These are phyloP conservation scores for Myotis daubentonii DNA, from an alignment of 2,797 vertebrate species.

Conservation along the genomic window DNA sequence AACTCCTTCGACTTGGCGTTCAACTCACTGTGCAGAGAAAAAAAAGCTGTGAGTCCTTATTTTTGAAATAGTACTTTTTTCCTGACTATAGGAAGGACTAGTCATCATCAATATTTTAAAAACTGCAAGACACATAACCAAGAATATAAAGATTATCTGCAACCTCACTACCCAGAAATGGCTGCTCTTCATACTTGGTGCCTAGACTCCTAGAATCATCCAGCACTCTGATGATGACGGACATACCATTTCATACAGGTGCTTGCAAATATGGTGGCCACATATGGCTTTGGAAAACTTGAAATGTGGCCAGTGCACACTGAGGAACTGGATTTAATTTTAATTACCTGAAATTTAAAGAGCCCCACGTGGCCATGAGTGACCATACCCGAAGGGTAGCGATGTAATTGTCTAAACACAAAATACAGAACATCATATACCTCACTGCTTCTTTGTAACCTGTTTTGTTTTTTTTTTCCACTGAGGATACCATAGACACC, in stretches of 20 bases:
- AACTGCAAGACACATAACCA: not conserved
- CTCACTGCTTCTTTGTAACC: not conserved
- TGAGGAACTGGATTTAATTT: not conserved
- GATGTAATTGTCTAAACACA: not conserved
- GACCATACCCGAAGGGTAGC: not conserved
- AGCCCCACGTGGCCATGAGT: not conserved
- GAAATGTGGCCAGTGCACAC: not conserved
- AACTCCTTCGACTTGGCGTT: conserved; percentile 95
- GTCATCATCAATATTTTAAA: not conserved
- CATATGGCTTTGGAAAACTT: not conserved
- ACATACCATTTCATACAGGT: rapidly evolving
- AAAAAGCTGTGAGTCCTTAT: not conserved
- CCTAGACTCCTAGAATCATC: not conserved
- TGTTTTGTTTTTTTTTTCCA: not conserved
- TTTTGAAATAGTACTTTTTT: not conserved
- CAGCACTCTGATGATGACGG: not conserved
- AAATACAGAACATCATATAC: rapidly evolving
- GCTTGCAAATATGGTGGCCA: not conserved
- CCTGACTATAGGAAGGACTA: not conserved
- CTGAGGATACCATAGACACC: too few relatives aligned
- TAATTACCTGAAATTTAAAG: not conserved
- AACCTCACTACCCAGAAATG: not conserved
- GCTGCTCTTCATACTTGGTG: not conserved
- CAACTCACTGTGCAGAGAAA: conserved; percentile 90
- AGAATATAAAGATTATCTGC: not conserved